These are phyloP conservation scores for Sturnira hondurensis DNA, from an alignment of 2,113 vertebrate genomes.

Conservation along the genomic window DNA sequence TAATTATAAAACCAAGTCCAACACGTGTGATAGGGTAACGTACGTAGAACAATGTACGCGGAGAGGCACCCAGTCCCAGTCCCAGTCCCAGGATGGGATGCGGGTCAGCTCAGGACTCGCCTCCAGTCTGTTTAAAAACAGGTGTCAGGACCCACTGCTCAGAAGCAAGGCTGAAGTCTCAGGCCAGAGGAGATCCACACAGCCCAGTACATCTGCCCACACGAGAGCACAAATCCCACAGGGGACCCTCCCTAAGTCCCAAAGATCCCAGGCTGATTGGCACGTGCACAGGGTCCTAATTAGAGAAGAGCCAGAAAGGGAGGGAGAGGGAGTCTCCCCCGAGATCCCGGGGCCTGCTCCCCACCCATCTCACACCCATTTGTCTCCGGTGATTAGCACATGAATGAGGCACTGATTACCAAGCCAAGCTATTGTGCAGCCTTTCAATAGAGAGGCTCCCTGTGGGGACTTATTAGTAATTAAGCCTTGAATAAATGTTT, in stretches of 20 bases:
- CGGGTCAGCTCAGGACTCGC: background rate
- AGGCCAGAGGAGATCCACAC: background rate
- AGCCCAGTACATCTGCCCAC: no score
- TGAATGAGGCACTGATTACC: conserved; percentile 80
- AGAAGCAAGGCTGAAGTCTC: background rate
- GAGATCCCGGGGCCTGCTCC: conserved; percentile 58
- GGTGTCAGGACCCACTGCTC: background rate
- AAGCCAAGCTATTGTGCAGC: conserved; percentile 69
- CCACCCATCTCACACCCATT: conserved; percentile 61
- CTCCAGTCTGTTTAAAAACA: background rate
- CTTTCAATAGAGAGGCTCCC: conserved; percentile 67
- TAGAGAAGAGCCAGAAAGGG: conserved; percentile 28
- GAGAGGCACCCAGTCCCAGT: no score
- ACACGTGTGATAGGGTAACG: background rate
- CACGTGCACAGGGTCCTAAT: conserved; percentile 77
- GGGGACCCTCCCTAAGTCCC: conserved; percentile 59
- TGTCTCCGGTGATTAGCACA: conserved; percentile 76
- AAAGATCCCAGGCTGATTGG: conserved; percentile 71
- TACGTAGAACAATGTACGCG: background rate
- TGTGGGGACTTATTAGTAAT: conserved; percentile 77
- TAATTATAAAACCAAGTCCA: background rate
- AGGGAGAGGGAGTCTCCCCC: background rate
- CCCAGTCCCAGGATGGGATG: accelerated
- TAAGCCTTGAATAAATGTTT: conserved; percentile 81
- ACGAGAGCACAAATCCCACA: background rate